Base-by-base conservation (phyloP, 1,140 invertebrate species). In the Holcopasites calliopsidis region DNA sequence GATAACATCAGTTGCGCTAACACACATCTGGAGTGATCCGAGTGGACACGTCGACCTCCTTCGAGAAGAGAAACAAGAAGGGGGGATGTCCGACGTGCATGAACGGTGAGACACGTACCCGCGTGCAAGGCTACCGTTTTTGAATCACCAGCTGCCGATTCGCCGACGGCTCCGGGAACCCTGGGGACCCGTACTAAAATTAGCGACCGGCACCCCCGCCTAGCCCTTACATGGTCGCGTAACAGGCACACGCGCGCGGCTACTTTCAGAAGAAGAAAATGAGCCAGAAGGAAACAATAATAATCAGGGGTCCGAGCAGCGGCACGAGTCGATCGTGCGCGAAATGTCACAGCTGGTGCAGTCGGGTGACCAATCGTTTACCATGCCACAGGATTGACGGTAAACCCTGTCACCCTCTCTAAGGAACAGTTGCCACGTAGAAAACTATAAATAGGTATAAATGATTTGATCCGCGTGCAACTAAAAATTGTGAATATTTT, bases 121-220 rank as follows among this genome's bases (percentile, higher is more conserved):
- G 87, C 86, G 85, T 88, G 87, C 82, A 76, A 50, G 65, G 76
- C 82, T 76, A 74, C 79, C 13, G 6, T 72, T 76, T 74, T 84
- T 79, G 77, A 87, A 85, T 87, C 81, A 85, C 85, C 88, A 88
- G 88, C 87, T 88, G 88, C 88, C 86, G 83, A 82, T 87, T 80
- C 78, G 79, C 84, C 78, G 81, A 71, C 82, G 68, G 77, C 77
- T 85, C 79, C 81, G 77, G 82, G 75, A 83, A 80, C 82, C 77
- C 80, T 78, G 77, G 79, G 79, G 71, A 85, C 75, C 80, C 10
- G 85, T 64, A 87, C 88, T 88, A 89, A 90, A 90, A 88, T 90
- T 90, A 90, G 86, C 88, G 55, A 77, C 49, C 72, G 69, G 82
- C 85, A 83, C 83, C 85, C 77, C 80, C 75, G 80, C 82, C 65